Percentiles rank a stretch among this genome's conserved stretches.
Evolutionary conservation across 1,140 invertebrate species (phyloP).

Genomic region (Pogonus chalceus): DNA sequence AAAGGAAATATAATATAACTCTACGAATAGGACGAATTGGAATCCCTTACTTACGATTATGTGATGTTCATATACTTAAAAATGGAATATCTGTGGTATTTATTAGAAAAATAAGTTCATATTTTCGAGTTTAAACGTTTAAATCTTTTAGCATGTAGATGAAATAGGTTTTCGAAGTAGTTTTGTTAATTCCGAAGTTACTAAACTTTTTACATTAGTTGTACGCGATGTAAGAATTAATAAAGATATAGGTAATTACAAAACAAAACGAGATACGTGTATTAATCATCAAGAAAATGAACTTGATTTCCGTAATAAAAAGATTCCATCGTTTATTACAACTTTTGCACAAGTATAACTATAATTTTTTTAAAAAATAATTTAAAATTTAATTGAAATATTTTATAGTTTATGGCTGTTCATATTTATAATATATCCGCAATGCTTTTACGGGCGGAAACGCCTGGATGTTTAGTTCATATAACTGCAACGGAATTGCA

Average conservation of each 20-base stretch:
- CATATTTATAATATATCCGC: conserved; percentile 73
- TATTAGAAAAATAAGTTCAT: too few species aligned
- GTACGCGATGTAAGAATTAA: conserved; percentile 76
- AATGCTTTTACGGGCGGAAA: conserved; percentile 50
- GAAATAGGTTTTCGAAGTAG: conserved; percentile 79
- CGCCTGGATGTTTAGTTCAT: conserved; percentile 64
- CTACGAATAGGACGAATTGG: conserved; percentile 55
- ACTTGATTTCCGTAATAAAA: conserved; percentile 59
- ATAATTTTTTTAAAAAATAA: conserved; percentile 1
- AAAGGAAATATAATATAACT: conserved; percentile 50
- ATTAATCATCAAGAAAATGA: conserved; percentile 32
- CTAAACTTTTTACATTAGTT: conserved; percentile 75
- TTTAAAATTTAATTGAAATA: too few species aligned
- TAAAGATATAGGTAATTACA: conserved; percentile 54
- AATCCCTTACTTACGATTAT: conserved; percentile 51
- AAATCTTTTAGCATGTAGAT: conserved; percentile 65
- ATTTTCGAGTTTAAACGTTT: conserved; percentile 14
- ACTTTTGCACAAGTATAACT: conserved; percentile 65
- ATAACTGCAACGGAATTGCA: conserved; percentile 63
- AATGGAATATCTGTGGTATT: conserved; percentile 58
- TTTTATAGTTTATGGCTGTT: conserved; percentile 68
- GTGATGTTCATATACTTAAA: conserved; percentile 53
- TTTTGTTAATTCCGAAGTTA: conserved; percentile 80
- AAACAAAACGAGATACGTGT: conserved; percentile 31
- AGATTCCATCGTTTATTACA: conserved; percentile 65